A percentile compares a stretch with the other conserved stretches of the same genome.
Conservation (phyloP, 2,797 vertebrate species). For the Neosilurus mollespiculum region DNA sequence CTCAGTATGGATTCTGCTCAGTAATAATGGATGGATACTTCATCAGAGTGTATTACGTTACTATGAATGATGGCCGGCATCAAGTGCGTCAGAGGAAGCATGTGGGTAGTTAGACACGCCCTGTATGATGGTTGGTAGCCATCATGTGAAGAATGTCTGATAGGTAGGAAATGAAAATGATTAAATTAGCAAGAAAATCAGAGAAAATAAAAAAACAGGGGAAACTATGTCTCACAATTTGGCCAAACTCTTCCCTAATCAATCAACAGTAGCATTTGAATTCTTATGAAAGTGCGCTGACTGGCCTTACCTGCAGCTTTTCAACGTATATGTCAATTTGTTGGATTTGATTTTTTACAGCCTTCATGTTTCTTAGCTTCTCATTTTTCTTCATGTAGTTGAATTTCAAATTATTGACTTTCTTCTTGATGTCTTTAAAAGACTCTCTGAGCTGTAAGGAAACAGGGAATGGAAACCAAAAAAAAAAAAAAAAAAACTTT, state of each 20-base stretch:
- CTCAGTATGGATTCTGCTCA: no score
- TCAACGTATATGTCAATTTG: constrained; percentile 79
- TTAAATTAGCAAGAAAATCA: no score
- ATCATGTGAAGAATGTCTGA: no score
- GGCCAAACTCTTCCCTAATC: background rate
- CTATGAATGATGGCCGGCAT: no score
- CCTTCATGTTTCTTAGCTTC: constrained; percentile 79
- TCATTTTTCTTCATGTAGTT: constrained; percentile 84
- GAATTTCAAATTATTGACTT: constrained; percentile 87
- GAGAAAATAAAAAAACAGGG: no score
- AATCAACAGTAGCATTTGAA: background rate
- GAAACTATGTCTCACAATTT: background rate
- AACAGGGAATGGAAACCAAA: background rate
- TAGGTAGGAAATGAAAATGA: no score
- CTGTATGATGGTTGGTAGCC: no score
- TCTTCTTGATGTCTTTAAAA: constrained; percentile 87
- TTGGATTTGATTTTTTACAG: constrained; percentile 80
- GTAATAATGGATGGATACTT: no score
- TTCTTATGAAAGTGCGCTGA: background rate
- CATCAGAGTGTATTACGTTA: no score
- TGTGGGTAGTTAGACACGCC: no score
- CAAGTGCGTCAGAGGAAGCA: no score
- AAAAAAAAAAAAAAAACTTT: background rate
- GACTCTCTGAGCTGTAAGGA: constrained; percentile 79
- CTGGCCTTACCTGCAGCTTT: constrained; percentile 77